Percentiles rank a stretch among this genome's conserved stretches.
Conservation (phyloP, 2,888 invertebrate genomes). For the Protodeltote pygarga region DNA sequence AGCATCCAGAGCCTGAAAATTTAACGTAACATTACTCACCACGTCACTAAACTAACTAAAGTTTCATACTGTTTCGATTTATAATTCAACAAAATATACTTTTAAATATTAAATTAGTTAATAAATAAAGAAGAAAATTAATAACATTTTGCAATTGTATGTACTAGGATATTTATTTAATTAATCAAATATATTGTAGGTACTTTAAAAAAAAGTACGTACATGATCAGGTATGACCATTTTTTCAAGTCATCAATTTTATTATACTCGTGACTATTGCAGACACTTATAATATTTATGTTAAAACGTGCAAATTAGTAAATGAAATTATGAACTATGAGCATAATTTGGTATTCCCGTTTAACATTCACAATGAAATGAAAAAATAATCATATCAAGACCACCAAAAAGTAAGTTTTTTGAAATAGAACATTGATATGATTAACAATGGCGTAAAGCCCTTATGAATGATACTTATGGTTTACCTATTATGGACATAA, state of each 20-base stretch:
- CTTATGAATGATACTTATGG: conserved; percentile 86
- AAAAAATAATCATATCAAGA: conserved; percentile 75
- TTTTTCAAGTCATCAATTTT: conserved; percentile 49
- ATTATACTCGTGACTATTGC: background rate
- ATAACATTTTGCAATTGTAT: conserved; percentile 23
- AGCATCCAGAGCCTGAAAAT: conserved; percentile 81
- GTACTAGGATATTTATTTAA: conserved; percentile 9
- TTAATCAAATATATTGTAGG: conserved; percentile 4
- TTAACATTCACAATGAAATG: conserved; percentile 53
- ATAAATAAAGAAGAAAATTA: conserved; percentile 36
- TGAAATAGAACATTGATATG: conserved; percentile 66
- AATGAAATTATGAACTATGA: conserved; percentile 12
- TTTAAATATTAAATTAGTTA: conserved; percentile 20
- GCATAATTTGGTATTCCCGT: conserved; percentile 22
- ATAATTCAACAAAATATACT: conserved; percentile 1
- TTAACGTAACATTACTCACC: conserved; percentile 57
- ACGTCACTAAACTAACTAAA: conserved; percentile 4
- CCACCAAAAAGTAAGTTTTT: conserved; percentile 52
- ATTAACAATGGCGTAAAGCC: conserved; percentile 74
- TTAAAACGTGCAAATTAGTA: conserved; percentile 13
- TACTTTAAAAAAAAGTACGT: conserved; percentile 37
- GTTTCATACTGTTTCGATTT: conserved; percentile 9
- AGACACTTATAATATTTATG: background rate
- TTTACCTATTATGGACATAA: conserved; percentile 84
- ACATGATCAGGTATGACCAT: conserved; percentile 63